These are phyloP conservation scores for Datnioides undecimradiatus DNA, from an alignment of 2,113 vertebrate species.

Conservation along the genomic window DNA sequence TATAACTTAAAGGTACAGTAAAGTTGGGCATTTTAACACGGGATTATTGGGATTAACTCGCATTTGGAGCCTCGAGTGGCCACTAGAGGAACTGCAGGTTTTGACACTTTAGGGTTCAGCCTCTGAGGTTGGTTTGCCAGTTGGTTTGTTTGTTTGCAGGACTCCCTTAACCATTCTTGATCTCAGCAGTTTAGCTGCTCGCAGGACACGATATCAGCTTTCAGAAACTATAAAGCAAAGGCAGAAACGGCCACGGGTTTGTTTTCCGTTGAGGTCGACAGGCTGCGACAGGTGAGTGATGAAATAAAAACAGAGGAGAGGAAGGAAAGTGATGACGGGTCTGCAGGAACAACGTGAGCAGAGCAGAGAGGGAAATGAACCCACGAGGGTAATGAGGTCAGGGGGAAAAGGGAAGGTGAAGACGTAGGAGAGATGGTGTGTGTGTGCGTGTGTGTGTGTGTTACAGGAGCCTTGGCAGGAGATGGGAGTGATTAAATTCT, in stretches of 20 bases:
- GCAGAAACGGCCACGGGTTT: neutral
- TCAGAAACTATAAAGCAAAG: neutral
- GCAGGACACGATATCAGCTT: constrained; percentile 13
- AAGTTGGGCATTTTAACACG: too few relatives aligned
- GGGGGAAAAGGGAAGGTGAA: constrained; percentile 23
- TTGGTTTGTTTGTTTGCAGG: too few relatives aligned
- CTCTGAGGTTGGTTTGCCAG: too few relatives aligned
- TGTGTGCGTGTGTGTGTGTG: neutral
- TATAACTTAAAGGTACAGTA: too few relatives aligned
- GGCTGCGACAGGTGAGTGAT: neutral
- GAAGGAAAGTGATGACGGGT: neutral
- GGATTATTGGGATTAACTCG: too few relatives aligned
- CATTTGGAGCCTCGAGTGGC: too few relatives aligned
- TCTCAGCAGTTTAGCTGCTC: neutral
- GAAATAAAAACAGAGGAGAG: neutral
- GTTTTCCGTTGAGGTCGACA: neutral
- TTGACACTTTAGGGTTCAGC: too few relatives aligned
- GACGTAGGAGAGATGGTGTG: constrained; percentile 8
- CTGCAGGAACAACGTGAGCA: constrained; percentile 5
- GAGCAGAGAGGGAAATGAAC: neutral
- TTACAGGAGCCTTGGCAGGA: constrained; percentile 49
- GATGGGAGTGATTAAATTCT: constrained; percentile 53
- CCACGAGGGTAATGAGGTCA: constrained; percentile 33
- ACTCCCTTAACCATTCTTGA: too few relatives aligned
- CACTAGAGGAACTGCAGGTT: too few relatives aligned